phyloP scores from a whole-genome alignment of 2,113 vertebrate species.

The Peromyscus leucopus region DNA sequence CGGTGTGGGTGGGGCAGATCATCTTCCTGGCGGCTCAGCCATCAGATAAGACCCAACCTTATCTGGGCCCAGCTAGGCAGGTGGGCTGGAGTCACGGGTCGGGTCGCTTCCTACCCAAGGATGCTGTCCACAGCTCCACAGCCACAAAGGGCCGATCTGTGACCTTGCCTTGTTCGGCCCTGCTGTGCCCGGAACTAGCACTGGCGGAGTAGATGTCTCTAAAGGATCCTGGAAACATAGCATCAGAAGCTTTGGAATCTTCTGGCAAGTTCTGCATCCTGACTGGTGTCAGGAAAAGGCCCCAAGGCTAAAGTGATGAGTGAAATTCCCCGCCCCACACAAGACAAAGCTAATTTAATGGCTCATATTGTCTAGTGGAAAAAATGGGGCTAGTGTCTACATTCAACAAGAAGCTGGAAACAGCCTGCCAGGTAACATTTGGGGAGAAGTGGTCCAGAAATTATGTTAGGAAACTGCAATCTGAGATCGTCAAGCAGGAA shows the following conservation, averaged over 20 bases:
- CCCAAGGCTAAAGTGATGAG: neutral
- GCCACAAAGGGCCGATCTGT: neutral
- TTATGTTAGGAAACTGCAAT: neutral
- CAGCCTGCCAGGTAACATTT: no score
- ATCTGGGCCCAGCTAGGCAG: neutral
- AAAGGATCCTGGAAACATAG: neutral
- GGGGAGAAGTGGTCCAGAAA: neutral
- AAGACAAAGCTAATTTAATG: neutral
- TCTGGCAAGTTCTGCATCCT: neutral
- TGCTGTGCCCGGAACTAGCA: accelerated
- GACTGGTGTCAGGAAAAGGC: neutral
- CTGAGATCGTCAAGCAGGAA: neutral
- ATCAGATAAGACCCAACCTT: no score
- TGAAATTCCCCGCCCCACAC: accelerated
- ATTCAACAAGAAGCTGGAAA: neutral
- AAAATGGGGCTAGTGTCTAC: neutral
- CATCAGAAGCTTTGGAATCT: neutral
- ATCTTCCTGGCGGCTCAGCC: neutral
- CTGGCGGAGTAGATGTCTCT: neutral
- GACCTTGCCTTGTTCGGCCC: neutral
- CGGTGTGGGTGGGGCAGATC: neutral
- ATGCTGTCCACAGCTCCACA: accelerated
- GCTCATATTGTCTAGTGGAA: neutral
- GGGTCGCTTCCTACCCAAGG: no score
- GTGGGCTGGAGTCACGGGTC: neutral